Evolutionary conservation across 2,888 invertebrate species (phyloP).

Genomic region (Apeira syringaria): DNA sequence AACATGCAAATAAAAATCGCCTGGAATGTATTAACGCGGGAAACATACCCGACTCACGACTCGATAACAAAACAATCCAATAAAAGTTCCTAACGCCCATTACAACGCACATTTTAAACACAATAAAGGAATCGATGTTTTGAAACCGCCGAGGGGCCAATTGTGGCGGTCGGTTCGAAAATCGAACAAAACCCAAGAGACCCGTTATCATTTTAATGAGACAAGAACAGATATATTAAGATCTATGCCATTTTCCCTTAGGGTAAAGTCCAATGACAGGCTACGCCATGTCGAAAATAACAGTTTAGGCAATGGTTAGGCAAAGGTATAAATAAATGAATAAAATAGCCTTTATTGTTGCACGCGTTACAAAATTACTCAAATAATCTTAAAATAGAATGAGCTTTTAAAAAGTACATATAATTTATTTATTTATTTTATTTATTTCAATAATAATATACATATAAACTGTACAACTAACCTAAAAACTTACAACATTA

Average conservation of each 20-base stretch:
- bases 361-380: too few relatives aligned
- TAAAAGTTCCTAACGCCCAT: slow-evolving; percentile 5
- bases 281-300: too few relatives aligned
- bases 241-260: slow-evolving; percentile 20
- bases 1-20: background rate
- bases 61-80: slow-evolving; percentile 6
- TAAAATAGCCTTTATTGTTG: too few relatives aligned
- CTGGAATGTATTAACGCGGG: background rate
- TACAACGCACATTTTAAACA: slow-evolving; percentile 12
- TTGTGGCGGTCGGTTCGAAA: slow-evolving; percentile 40
- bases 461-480: too few relatives aligned
- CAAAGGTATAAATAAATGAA: too few relatives aligned
- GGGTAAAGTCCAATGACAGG: background rate
- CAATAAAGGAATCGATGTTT: slow-evolving; percentile 19
- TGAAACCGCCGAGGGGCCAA: slow-evolving; percentile 22
- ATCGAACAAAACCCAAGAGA: slow-evolving; percentile 43
- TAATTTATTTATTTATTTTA: too few relatives aligned
- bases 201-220: slow-evolving; percentile 47
- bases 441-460: too few relatives aligned
- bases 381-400: too few relatives aligned
- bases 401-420: too few relatives aligned
- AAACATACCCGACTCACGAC: background rate
- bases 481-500: too few relatives aligned
- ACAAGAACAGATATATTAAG: too few relatives aligned
- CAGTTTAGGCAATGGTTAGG: too few relatives aligned